Evolutionary conservation across 2,797 vertebrate species (phyloP), one percentile per base, ranked within the genome.

Genomic region (Clarias platycephalus): DNA sequence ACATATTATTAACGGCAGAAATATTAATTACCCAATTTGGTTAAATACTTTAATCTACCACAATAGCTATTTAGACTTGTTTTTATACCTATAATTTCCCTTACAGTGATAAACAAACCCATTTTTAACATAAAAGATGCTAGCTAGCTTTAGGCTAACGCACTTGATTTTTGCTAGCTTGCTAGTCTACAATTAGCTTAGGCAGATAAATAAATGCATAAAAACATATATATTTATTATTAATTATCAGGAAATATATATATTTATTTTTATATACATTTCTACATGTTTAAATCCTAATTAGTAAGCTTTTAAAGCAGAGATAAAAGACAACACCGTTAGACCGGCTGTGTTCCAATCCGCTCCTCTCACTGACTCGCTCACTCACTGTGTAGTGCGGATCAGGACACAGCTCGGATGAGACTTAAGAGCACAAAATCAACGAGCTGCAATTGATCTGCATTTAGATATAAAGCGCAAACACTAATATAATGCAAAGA

Each of bases 401-500:
- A 13, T 68, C 68, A 57, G 49, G 44, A 68, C 64, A 49, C 64
- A 67, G 18, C 63, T 49, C 18, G 34, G 34, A 15, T 5, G 2
- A 64, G 55, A 77, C 75, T 80, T 80, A 63, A 58, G 58, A 49
- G 49, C 12, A 79, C 34, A 10, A 44, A 79, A 20, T 44, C 44
- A 68, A 55, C 63, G 12, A 5, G 31, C 79, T 55, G 10, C 24
- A 90, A 87, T 88, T 89, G 87, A 90, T 85, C 80, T 85, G 67
- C 44, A 55, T 67, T 70, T 66, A 13, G 37, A 53, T 58, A 37
- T 80, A 83, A 55, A 88, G 16, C 34, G 2, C 44, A 7, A 28
- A 74, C 49, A 1, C 20, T 55, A 28, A 74, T 4, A 12, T 10
- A 3, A 7, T 26, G 37, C 58, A 79, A n/a, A 10, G 3, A 4